Conservation (phyloP, 2,797 vertebrate genomes). For the Zalophus californianus region DNA sequence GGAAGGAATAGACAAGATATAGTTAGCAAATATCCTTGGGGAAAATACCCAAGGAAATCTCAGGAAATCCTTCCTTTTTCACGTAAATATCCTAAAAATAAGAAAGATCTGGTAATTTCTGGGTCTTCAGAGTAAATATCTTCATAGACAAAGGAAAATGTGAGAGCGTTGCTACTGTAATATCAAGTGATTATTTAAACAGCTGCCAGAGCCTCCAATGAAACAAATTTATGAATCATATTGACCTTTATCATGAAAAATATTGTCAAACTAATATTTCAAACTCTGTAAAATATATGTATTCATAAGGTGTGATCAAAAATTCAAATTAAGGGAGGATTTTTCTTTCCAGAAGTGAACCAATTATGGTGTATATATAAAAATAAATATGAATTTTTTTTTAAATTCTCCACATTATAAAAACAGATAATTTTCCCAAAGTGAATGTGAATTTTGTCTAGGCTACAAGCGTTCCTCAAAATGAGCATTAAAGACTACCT, state of each 20-base stretch:
- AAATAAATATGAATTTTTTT: slow-evolving; percentile 53
- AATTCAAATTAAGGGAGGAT: neutral
- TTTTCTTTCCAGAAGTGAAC: neutral
- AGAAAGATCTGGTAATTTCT: neutral
- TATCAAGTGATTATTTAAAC: slow-evolving; percentile 16
- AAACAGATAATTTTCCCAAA: slow-evolving; percentile 40
- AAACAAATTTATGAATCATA: slow-evolving; percentile 25
- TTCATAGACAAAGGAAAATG: slow-evolving; percentile 48
- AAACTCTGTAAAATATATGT: neutral
- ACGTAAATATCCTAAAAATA: neutral
- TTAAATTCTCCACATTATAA: slow-evolving; percentile 36
- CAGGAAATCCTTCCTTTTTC: neutral
- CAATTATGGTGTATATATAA: neutral
- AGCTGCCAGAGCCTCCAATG: neutral
- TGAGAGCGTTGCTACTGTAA: neutral
- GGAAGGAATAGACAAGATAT: neutral
- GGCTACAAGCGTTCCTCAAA: neutral
- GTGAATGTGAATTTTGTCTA: neutral
- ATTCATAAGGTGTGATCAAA: neutral
- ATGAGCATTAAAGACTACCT: neutral
- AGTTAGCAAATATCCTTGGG: slow-evolving; percentile 47
- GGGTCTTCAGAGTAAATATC: slow-evolving; percentile 5
- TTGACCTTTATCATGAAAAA: slow-evolving; percentile 40
- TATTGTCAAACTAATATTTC: slow-evolving; percentile 29
- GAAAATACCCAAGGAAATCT: slow-evolving; percentile 34